Percentiles rank a stretch among this genome's conserved stretches.
phyloP scores from a whole-genome alignment of 2,888 invertebrate genomes.

The Steromphala cineraria region DNA sequence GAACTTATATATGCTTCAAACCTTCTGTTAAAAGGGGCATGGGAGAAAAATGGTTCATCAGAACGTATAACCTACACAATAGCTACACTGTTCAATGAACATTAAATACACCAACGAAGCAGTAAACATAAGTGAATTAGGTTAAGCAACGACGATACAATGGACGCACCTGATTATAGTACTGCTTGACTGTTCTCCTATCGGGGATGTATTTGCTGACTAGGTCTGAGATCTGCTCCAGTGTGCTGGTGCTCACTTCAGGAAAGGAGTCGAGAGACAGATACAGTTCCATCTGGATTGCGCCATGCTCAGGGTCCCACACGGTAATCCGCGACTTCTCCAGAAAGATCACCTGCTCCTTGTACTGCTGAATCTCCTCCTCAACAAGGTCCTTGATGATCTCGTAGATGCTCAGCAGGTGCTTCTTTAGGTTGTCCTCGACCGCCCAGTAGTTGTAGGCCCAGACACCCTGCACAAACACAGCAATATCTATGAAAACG shows the following conservation, averaged over 20 bases:
- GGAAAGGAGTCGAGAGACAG: conserved; percentile 56
- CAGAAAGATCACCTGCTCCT: conserved; percentile 13
- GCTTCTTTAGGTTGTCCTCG: conserved; percentile 44
- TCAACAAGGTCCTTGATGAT: conserved; percentile 36
- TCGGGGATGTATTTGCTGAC: conserved; percentile 37
- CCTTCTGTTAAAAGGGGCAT: too few relatives aligned
- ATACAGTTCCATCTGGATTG: conserved; percentile 62
- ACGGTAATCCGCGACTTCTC: conserved; percentile 32
- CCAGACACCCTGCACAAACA: conserved; percentile 53
- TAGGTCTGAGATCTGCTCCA: conserved; percentile 31
- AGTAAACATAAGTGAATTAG: too few relatives aligned
- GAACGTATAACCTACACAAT: too few relatives aligned
- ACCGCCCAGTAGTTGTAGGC: conserved; percentile 57
- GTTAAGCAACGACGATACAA: too few relatives aligned
- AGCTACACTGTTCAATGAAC: too few relatives aligned
- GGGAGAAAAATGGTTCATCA: too few relatives aligned
- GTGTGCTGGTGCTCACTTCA: conserved; percentile 30
- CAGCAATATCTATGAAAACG: too few relatives aligned
- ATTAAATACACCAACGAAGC: too few relatives aligned
- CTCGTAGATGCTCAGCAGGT: conserved; percentile 33
- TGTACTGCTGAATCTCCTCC: conserved; percentile 42
- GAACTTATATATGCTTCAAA: too few relatives aligned
- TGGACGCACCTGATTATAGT: background rate
- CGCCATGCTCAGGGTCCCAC: conserved; percentile 69
- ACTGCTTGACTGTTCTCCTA: conserved; percentile 12